phyloP scores from a whole-genome alignment of 2,113 vertebrate species.

The Ovis aries region DNA sequence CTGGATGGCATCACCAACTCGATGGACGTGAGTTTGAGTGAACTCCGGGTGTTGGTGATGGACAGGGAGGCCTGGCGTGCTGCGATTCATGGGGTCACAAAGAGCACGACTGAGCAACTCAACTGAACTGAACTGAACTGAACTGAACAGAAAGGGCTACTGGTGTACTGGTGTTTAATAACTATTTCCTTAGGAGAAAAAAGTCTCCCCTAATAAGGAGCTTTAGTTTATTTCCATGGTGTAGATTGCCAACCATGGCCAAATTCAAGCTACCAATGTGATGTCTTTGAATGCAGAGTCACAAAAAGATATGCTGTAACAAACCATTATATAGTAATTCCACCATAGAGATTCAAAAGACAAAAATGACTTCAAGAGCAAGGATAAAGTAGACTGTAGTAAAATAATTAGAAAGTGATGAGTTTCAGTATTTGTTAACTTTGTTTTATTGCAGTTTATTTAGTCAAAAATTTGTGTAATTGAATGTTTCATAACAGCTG shows the following conservation, averaged over 20 bases:
- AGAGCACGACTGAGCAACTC: no score
- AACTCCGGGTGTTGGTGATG: no score
- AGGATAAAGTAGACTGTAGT: background rate
- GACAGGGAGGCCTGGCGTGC: no score
- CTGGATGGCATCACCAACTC: no score
- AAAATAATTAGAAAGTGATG: background rate
- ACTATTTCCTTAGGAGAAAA: background rate
- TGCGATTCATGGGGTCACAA: accelerated
- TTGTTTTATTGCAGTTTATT: background rate
- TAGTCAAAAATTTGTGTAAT: background rate
- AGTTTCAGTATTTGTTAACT: background rate
- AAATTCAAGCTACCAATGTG: background rate
- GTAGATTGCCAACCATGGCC: background rate
- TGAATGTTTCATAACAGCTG: background rate
- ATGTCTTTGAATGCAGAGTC: background rate
- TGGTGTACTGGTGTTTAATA: background rate
- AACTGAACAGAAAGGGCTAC: background rate
- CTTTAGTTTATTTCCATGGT: background rate
- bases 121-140: no score
- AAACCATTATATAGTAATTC: background rate
- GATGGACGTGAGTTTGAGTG: no score
- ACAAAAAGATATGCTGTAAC: background rate
- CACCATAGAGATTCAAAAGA: background rate
- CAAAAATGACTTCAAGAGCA: background rate
- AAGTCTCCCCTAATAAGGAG: background rate